These are phyloP conservation scores for Haemorhous mexicanus DNA, from an alignment of 2,113 vertebrate species.

Conservation along the genomic window DNA sequence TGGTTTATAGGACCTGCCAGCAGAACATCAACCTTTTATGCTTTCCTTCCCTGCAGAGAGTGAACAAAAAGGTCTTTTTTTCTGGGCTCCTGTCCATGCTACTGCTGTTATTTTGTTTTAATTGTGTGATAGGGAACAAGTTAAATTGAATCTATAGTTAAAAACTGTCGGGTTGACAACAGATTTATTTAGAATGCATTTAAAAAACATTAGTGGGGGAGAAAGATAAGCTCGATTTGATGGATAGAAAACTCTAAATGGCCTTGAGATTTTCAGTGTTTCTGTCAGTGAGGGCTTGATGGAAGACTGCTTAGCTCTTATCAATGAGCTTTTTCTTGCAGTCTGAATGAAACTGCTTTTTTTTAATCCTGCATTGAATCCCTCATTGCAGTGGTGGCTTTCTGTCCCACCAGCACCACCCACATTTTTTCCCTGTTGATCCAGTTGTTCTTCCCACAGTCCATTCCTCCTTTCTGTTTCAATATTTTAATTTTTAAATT, in stretches of 20 bases:
- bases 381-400: background rate
- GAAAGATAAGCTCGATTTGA: background rate
- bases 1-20: background rate
- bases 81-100: background rate
- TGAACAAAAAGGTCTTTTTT: background rate
- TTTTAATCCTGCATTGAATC: background rate
- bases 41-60: background rate
- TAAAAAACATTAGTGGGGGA: background rate
- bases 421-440: background rate
- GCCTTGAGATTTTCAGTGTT: conserved; percentile 3
- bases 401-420: background rate
- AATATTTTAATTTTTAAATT: background rate
- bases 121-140: background rate
- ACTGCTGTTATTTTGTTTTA: background rate
- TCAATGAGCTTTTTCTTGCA: background rate
- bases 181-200: background rate
- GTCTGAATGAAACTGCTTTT: background rate
- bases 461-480: background rate
- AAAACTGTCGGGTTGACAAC: background rate
- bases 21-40: background rate
- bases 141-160: background rate
- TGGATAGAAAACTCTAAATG: background rate
- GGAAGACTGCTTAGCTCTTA: background rate
- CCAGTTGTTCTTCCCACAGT: background rate
- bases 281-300: background rate